Evolutionary conservation across 2,113 vertebrate genomes (phyloP).

Genomic region (Mirounga angustirostris): DNA sequence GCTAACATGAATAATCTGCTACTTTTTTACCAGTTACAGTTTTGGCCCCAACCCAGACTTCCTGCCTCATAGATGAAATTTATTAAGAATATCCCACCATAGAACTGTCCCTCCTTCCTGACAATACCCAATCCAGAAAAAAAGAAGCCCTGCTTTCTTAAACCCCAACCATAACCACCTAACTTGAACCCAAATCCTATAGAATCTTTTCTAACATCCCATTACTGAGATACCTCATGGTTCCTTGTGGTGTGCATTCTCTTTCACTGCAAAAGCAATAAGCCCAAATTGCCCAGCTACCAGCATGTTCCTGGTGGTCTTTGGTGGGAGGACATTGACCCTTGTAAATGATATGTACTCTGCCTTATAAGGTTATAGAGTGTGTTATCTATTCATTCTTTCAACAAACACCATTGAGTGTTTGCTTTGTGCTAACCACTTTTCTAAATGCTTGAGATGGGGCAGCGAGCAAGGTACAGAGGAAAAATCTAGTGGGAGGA

Average conservation of each 20-base stretch:
- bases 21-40: neutral
- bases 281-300: neutral
- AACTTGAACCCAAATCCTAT: neutral
- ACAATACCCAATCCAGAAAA: neutral
- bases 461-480: neutral
- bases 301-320: neutral
- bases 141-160: neutral
- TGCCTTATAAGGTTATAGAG: neutral
- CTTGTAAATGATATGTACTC: neutral
- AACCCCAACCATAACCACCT: conserved; percentile 12
- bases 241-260: neutral
- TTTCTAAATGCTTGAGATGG: neutral
- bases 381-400: neutral
- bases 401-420: neutral
- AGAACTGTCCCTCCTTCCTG: neutral
- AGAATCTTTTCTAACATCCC: neutral
- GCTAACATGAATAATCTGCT: neutral
- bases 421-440: neutral
- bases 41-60: neutral
- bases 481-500: neutral
- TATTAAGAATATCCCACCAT: neutral
- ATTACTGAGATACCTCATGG: neutral
- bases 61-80: neutral
- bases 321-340: neutral
- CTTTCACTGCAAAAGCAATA: neutral